A percentile compares a stretch with the other conserved stretches of the same genome.
phyloP scores from a whole-genome alignment of 1,140 invertebrate species.

The Vanessa tameamea region DNA sequence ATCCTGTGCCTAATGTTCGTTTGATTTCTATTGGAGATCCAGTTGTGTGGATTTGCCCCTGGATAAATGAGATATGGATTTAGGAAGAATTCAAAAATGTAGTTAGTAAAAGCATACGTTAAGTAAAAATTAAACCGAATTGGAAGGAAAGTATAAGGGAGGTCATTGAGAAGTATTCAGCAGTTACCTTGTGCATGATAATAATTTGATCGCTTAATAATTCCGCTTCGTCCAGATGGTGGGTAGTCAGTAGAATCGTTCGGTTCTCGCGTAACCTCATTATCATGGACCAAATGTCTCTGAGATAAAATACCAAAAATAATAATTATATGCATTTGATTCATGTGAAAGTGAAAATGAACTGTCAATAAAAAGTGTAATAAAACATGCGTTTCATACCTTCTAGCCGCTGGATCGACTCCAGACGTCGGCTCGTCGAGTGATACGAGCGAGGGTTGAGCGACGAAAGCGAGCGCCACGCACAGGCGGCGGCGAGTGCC shows the following conservation, averaged over 20 bases:
- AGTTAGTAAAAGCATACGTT: neutral
- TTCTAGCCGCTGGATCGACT: constrained; percentile 88
- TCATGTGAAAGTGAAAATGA: too few species aligned
- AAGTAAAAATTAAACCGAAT: neutral
- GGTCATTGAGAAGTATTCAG: too few species aligned
- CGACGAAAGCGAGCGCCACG: constrained; percentile 88
- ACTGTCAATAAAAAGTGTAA: too few species aligned
- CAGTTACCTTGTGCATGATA: constrained; percentile 83
- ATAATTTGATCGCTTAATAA: constrained; percentile 84
- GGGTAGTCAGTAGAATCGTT: constrained; percentile 87
- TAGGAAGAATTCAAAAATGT: neutral
- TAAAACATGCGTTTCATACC: constrained; percentile 36
- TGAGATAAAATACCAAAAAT: constrained; percentile 32
- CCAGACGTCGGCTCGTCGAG: constrained; percentile 92
- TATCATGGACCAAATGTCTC: constrained; percentile 89
- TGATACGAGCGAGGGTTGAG: constrained; percentile 85
- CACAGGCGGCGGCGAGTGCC: constrained; percentile 84
- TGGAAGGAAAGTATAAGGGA: neutral
- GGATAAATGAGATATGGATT: constrained; percentile 35
- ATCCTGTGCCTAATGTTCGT: constrained; percentile 88
- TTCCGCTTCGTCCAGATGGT: constrained; percentile 86
- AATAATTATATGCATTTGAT: too few species aligned
- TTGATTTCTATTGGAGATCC: constrained; percentile 88
- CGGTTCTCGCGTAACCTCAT: constrained; percentile 83
- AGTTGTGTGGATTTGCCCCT: constrained; percentile 82